phyloP scores from a whole-genome alignment of 2,113 vertebrate species.

The Corythornis vintsioides region DNA sequence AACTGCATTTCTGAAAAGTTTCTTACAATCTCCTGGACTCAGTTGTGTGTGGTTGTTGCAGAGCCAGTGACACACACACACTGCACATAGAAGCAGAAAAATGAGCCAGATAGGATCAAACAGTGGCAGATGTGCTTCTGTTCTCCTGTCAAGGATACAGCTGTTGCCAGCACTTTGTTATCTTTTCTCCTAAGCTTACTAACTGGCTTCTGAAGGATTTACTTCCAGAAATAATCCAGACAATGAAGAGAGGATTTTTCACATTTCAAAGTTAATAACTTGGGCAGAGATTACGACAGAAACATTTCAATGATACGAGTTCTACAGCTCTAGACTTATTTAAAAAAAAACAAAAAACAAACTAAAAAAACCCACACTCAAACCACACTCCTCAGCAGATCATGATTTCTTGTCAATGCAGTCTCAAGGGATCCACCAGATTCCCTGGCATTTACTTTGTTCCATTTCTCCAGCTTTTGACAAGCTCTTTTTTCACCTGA shows the following conservation, averaged over 20 bases:
- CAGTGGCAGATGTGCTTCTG: slow-evolving; percentile 9
- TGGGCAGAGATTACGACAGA: slow-evolving; percentile 36
- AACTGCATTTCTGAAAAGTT: neutral
- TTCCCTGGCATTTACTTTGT: neutral
- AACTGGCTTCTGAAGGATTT: slow-evolving; percentile 25
- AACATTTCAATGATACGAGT: neutral
- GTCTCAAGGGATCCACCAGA: neutral
- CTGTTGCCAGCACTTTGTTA: slow-evolving; percentile 30
- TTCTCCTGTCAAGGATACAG: slow-evolving; percentile 17
- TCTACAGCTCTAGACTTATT: neutral
- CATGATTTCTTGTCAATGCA: neutral
- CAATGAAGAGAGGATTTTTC: slow-evolving; percentile 25
- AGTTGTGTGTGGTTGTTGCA: neutral
- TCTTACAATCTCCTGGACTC: neutral
- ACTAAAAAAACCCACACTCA: neutral
- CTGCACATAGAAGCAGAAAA: neutral
- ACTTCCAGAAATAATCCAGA: slow-evolving; percentile 51
- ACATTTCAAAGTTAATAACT: slow-evolving; percentile 53
- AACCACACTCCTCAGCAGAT: neutral
- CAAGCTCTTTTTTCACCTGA: neutral
- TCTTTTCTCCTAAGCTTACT: slow-evolving; percentile 12
- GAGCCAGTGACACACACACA: neutral
- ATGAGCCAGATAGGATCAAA: neutral
- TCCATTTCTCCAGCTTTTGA: neutral
- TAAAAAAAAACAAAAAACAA: neutral